These are phyloP conservation scores for Lissocephala sabroskyi DNA, from an alignment of 2,888 invertebrate species.

Conservation along the genomic window DNA sequence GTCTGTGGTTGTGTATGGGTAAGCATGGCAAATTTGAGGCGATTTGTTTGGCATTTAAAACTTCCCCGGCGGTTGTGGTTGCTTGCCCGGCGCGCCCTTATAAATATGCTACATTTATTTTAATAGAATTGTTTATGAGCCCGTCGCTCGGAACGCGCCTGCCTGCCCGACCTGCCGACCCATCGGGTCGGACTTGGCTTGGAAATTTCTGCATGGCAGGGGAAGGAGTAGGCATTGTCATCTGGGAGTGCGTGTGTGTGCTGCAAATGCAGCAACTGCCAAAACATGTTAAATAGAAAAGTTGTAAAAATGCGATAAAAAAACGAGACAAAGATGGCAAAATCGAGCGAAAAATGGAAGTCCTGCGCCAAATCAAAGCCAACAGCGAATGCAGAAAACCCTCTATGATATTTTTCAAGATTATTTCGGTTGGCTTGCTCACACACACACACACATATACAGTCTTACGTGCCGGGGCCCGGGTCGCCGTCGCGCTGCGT, in stretches of 20 bases:
- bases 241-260: neutral
- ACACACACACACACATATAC: constrained; percentile 12
- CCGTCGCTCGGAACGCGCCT: neutral
- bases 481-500: constrained; percentile 20
- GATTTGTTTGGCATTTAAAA: constrained; percentile 53
- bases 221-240: neutral
- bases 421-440: constrained; percentile 55
- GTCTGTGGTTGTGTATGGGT: constrained; percentile 6
- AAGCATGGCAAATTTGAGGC: constrained; percentile 50
- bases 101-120: constrained; percentile 62
- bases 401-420: constrained; percentile 52
- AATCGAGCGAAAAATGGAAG: constrained; percentile 13
- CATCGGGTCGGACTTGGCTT: constrained; percentile 13
- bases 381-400: constrained; percentile 43
- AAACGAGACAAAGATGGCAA: constrained; percentile 9
- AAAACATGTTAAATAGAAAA: constrained; percentile 48
- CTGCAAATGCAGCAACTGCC: constrained; percentile 31
- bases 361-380: constrained; percentile 60
- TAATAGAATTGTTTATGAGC: constrained; percentile 60
- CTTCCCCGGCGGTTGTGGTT: constrained; percentile 8
- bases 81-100: constrained; percentile 24
- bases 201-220: too few species aligned
- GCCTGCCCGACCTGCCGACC: too few species aligned
- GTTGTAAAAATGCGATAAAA: constrained; percentile 17
- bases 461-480: neutral